phyloP scores from a whole-genome alignment of 2,888 invertebrate species.

The Lepidochrysops patricia region DNA sequence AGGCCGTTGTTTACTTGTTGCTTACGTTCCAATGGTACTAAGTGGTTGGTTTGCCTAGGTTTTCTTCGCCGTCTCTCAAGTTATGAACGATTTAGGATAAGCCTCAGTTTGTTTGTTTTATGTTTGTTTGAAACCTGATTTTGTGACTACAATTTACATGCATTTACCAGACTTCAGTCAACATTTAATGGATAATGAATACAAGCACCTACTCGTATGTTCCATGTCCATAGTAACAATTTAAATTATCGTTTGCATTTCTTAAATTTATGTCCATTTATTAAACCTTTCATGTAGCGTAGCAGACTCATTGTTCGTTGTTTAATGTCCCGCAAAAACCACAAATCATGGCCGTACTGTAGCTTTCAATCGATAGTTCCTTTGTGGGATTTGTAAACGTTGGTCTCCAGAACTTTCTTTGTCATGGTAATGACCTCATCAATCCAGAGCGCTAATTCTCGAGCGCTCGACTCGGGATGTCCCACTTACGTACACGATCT shows the following conservation, averaged over 20 bases:
- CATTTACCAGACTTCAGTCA: too few relatives aligned
- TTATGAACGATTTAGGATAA: neutral
- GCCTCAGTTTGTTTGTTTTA: neutral
- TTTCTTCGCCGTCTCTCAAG: neutral
- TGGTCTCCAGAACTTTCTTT: slow-evolving; percentile 24
- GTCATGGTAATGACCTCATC: slow-evolving; percentile 28
- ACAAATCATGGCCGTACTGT: neutral
- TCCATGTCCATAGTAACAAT: too few relatives aligned
- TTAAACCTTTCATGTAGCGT: neutral
- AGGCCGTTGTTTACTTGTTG: neutral
- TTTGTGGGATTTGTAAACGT: slow-evolving; percentile 25
- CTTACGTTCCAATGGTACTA: neutral
- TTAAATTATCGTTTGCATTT: too few relatives aligned
- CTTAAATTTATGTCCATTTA: neutral
- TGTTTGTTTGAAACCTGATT: too few relatives aligned
- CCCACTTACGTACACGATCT: too few relatives aligned
- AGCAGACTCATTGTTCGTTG: neutral
- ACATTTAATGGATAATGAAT: too few relatives aligned
- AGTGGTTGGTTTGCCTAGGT: neutral
- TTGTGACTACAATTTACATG: too few relatives aligned
- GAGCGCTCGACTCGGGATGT: too few relatives aligned
- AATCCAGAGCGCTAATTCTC: too few relatives aligned
- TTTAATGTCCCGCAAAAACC: neutral
- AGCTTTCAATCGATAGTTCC: slow-evolving; percentile 13
- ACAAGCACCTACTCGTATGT: too few relatives aligned